Base-by-base conservation (phyloP, 2,113 vertebrate species). In the Podarcis muralis region DNA sequence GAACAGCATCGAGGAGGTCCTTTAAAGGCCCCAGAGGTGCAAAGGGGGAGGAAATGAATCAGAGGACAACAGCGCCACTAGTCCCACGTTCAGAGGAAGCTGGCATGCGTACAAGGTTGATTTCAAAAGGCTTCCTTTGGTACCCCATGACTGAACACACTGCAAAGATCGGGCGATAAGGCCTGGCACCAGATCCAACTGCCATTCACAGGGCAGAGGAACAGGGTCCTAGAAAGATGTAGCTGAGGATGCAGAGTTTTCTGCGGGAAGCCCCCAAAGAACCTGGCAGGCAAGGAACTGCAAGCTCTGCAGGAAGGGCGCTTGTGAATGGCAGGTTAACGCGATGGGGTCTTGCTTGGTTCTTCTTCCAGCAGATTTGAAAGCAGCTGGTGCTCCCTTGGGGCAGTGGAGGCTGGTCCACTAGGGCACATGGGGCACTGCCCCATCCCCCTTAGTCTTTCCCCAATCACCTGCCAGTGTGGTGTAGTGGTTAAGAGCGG, bases 71-170 rank as follows among this genome's bases (percentile, higher is more conserved):
- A 69, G 68, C 7, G 27, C 12, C 23, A 20, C 48, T 25, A 18
- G 68, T 78, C 32, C 30, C 68, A 59, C 23, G 2, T 81, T 74
- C 25, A 59, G 32, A 59, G 78, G 78, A 87, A 81, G 66, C 25
- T 87, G 86, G 78, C 79, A 53, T 81, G 48, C n/a, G 22, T 81
- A 72, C 86, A 87, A 57, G 53, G 78, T 59, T 81, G 78, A 87
- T 87, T 87, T 81, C 86, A 81, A 87, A 81, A 81, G 59, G 86
- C 66, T 87, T 87, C 86, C 65, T 81, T 87, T 81, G 32, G 78
- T 59, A 74, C 66, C 78, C 66, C 22, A 18, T 57, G 78, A 66
- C 25, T 22, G 53, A 80, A 57, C 77, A 57, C 22, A 57, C 66
- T 81, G 85, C 77, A 81, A 22, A 81, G 85, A 87, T 87, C 68